phyloP scores from a whole-genome alignment of 2,113 vertebrate species.

The Meriones unguiculatus region DNA sequence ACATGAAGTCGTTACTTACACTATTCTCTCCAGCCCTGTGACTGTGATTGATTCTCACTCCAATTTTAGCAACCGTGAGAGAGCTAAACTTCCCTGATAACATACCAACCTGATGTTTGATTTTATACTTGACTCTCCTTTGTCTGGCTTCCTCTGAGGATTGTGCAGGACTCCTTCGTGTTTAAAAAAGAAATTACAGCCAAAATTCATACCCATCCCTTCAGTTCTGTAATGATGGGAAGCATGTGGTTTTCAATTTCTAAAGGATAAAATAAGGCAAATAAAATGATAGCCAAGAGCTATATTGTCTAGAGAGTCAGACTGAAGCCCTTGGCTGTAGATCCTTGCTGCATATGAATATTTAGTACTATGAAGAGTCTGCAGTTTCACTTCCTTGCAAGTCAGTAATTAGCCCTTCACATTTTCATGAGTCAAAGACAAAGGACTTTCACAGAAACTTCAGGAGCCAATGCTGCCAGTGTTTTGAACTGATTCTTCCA shows the following conservation, averaged over 20 bases:
- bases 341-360: not conserved
- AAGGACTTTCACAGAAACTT: not conserved
- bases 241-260: not conserved
- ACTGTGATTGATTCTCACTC: not conserved
- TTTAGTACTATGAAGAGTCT: not conserved
- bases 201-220: not conserved
- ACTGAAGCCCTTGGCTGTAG: not conserved
- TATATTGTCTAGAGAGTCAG: not conserved
- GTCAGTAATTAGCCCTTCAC: slow-evolving; percentile 15
- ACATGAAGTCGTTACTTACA: not conserved
- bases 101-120: not conserved
- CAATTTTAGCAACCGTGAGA: not conserved
- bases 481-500: not conserved
- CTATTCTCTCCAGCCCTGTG: not conserved
- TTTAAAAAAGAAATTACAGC: not conserved
- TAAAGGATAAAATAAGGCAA: slow-evolving; percentile 8
- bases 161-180: not conserved
- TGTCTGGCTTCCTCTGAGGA: not conserved
- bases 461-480: not conserved
- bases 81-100: not conserved
- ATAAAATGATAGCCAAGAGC: not conserved
- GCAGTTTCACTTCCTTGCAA: not conserved
- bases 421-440: slow-evolving; percentile 7
- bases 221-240: slow-evolving; percentile 23
- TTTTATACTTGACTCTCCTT: not conserved